Percentiles rank a stretch among this genome's conserved stretches.
These are phyloP conservation scores for Teleogryllus occipitalis DNA, from an alignment of 1,140 invertebrate genomes.

Conservation along the genomic window DNA sequence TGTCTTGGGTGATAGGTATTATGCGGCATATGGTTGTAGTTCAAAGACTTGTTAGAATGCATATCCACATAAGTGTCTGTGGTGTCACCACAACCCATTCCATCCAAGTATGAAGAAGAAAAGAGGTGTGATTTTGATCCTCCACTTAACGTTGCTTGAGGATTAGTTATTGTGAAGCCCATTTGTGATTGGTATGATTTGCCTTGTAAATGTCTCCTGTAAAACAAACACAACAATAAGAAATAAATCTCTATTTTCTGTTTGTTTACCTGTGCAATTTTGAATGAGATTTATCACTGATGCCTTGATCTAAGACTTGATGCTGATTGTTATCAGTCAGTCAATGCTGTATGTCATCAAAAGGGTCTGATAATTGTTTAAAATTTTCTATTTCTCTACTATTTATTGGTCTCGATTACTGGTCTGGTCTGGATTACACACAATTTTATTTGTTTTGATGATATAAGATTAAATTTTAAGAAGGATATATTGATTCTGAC, in stretches of 20 bases:
- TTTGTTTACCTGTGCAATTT: too few species aligned
- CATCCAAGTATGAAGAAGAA: conserved; percentile 30
- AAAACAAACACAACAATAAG: neutral
- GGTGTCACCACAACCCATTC: conserved; percentile 32
- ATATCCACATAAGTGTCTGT: conserved; percentile 29
- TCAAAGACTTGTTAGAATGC: conserved; percentile 24
- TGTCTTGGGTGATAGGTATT: conserved; percentile 25
- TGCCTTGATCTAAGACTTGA: too few species aligned
- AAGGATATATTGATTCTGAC: too few species aligned
- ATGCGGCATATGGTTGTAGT: neutral
- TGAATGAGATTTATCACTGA: too few species aligned
- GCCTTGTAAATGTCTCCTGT: neutral
- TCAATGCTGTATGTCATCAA: too few species aligned
- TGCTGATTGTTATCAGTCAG: too few species aligned
- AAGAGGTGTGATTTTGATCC: conserved; percentile 17
- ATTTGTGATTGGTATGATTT: conserved; percentile 15
- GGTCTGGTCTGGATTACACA: too few species aligned
- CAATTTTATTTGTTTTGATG: too few species aligned
- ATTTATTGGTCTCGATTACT: too few species aligned
- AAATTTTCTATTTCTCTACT: too few species aligned
- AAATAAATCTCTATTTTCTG: neutral
- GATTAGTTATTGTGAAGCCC: conserved; percentile 22
- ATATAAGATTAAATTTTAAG: too few species aligned
- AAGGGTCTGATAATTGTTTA: too few species aligned
- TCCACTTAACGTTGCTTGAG: conserved; percentile 1